Percentiles rank a stretch among this genome's conserved stretches.
These are phyloP conservation scores for Myiozetetes cayanensis DNA, from an alignment of 2,113 vertebrate species.

Conservation along the genomic window DNA sequence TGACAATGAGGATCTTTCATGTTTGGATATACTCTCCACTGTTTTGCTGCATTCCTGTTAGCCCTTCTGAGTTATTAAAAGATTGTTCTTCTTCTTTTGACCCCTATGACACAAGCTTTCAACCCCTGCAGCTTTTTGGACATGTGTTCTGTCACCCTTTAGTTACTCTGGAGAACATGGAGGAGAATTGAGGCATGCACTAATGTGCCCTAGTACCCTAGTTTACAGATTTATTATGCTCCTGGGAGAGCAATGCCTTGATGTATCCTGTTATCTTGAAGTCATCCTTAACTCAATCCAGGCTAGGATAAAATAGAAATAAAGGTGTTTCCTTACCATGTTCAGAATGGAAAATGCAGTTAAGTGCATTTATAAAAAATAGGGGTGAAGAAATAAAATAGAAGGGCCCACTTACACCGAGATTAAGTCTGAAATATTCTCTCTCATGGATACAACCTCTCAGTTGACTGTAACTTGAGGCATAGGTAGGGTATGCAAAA, in stretches of 20 bases:
- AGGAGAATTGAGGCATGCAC: conserved; percentile 20
- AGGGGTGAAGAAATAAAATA: not conserved
- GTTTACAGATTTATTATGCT: conserved; percentile 48
- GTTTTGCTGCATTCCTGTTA: not conserved
- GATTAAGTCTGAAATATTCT: not conserved
- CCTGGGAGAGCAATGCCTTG: conserved; percentile 5
- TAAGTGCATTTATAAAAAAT: not conserved
- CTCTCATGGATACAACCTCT: not conserved
- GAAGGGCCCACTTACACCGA: not conserved
- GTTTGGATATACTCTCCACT: not conserved
- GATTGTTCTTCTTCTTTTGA: conserved; percentile 40
- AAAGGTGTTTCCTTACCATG: not conserved
- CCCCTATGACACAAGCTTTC: conserved; percentile 41
- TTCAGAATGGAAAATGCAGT: not conserved
- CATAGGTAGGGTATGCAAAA: not conserved
- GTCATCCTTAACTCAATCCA: conserved; percentile 7
- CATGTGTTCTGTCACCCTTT: conserved; percentile 23
- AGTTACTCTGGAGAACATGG: conserved; percentile 23
- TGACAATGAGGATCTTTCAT: not conserved
- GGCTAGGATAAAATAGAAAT: not conserved
- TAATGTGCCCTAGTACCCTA: conserved; percentile 46
- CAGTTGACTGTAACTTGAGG: not conserved
- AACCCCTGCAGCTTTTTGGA: conserved; percentile 36
- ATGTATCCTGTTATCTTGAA: conserved; percentile 9
- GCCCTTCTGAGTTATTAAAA: conserved; percentile 36